Conservation (phyloP, 2,888 invertebrate genomes). For the Dione vanillae region DNA sequence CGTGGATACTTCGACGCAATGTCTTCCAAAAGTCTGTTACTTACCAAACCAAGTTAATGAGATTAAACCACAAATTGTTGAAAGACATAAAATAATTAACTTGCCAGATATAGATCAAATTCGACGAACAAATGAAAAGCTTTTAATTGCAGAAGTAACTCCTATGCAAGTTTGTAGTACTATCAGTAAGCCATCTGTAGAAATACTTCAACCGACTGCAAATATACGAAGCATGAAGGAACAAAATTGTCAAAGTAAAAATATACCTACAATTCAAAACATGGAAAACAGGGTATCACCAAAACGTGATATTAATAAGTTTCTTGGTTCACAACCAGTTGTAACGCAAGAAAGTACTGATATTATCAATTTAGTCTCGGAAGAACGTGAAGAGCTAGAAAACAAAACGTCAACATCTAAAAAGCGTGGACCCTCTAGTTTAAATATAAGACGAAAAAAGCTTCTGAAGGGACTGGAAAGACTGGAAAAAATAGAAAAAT, state of each 20-base stretch:
- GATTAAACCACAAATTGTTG: slow-evolving; percentile 33
- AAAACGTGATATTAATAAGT: background rate
- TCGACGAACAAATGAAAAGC: slow-evolving; percentile 65
- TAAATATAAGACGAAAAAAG: background rate
- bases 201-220: slow-evolving; percentile 33
- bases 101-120: slow-evolving; percentile 67
- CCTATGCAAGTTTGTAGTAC: slow-evolving; percentile 57
- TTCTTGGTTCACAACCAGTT: background rate
- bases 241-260: background rate
- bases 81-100: slow-evolving; percentile 65
- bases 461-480: background rate
- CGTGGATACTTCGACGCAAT: background rate
- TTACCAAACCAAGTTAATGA: background rate
- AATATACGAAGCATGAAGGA: background rate
- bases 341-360: background rate
- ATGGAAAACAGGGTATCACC: background rate
- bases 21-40: background rate
- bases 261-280: background rate
- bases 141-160: slow-evolving; percentile 68
- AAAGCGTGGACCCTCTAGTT: background rate
- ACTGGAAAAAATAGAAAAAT: background rate
- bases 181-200: slow-evolving; percentile 41
- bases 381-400: background rate
- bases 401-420: background rate
- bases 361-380: background rate